Base-by-base conservation (phyloP, 2,888 invertebrate species). In the Papilio elwesi region DNA sequence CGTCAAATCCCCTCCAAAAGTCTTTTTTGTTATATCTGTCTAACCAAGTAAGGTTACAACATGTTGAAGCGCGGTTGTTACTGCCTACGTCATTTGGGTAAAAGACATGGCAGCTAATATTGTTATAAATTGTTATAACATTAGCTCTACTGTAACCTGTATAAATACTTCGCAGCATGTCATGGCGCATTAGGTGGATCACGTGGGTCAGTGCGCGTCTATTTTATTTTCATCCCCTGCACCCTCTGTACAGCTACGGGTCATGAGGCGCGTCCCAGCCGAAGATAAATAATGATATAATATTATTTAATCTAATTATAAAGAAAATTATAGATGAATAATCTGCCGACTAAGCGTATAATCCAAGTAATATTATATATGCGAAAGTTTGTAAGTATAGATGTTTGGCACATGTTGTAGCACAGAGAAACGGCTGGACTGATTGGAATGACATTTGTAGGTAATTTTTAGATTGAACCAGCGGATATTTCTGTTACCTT, bases 141-240 rank as follows among this genome's bases (percentile, higher is more conserved):
- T 13, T 12, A 12, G 6, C 6, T 26, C 26, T 2, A 26, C 26
- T 26, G 2, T 26, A 1, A 36, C 12, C 38, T 43, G 5, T 59
- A 47, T 59, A 68, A 62, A 62, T 52, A 63, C 43, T 16, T 52
- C 26, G 13, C 1, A 26, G n/a, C 51, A 26, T 9, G 53, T 53
- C 48, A 70, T 48, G 70, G 55, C 49, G 16, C 70, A 49, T 70
- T 70, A 70, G 64, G 16, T 48, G 13, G 12, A 57, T 64, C 55
- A 70, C 70, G 48, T 70, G 64, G 70, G 64, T 70, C 70, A 70
- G 64, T 70, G 48, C 13, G 13, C 36, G 47, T 43, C 16, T 49
- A 70, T 55, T 65, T 52, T 70, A 70, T 70, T 70, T 55, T 16
- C 53, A 57, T 47, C 53, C 26, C 26, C 26, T 26, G 1, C 11